These are phyloP conservation scores for Eilema depressum DNA, from an alignment of 2,888 invertebrate species.

Conservation along the genomic window DNA sequence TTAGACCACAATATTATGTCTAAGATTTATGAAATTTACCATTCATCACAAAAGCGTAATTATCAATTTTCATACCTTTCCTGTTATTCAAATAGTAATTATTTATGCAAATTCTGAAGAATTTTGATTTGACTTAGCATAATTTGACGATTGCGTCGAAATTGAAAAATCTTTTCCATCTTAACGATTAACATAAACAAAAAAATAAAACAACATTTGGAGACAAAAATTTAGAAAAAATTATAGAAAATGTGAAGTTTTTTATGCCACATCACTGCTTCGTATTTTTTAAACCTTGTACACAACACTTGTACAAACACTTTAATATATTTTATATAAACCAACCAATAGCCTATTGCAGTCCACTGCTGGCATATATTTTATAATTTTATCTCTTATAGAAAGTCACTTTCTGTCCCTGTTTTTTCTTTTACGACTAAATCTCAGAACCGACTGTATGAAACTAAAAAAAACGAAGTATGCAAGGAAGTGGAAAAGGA, in stretches of 20 bases:
- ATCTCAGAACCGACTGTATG: not conserved
- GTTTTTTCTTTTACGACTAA: not conserved
- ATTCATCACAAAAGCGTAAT: not conserved
- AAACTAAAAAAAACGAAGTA: not conserved
- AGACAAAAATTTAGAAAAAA: no score
- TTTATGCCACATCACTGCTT: no score
- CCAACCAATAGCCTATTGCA: no score
- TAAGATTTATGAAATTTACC: not conserved
- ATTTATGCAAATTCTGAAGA: not conserved
- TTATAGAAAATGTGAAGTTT: no score
- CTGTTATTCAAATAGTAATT: not conserved
- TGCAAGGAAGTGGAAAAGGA: not conserved
- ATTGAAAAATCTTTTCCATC: not conserved
- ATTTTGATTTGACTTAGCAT: not conserved
- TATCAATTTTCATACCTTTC: not conserved
- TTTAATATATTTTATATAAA: no score
- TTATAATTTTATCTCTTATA: no score
- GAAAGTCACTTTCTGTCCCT: not conserved
- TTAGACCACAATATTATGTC: not conserved
- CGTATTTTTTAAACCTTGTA: no score
- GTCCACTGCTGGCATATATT: no score
- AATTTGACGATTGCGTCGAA: not conserved
- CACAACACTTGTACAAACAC: no score
- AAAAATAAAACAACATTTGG: no score
- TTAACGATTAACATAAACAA: not conserved